These are phyloP conservation scores for Neodiprion pinetum DNA, from an alignment of 1,140 invertebrate genomes.

Conservation along the genomic window DNA sequence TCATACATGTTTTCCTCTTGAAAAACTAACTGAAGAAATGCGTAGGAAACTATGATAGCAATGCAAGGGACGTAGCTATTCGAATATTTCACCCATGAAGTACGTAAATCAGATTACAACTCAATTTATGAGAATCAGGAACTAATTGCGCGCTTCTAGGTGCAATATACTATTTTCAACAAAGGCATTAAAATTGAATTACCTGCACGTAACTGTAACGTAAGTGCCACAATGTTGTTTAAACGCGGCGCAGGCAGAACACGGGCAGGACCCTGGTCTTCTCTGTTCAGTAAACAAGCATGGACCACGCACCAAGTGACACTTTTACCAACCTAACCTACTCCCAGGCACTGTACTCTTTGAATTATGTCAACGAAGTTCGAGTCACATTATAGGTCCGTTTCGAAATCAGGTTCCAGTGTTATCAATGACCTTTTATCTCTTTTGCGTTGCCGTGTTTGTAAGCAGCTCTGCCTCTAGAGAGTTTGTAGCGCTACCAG, in stretches of 20 bases:
- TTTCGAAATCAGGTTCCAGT: not conserved
- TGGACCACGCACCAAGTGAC: not conserved
- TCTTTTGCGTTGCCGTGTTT: too few species aligned
- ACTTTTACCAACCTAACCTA: not conserved
- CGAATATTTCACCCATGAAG: too few species aligned
- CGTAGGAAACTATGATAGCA: too few species aligned
- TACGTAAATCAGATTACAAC: too few species aligned
- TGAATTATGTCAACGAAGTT: not conserved
- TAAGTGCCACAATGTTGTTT: too few species aligned
- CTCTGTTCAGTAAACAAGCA: not conserved
- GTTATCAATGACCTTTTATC: not conserved
- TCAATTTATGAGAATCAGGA: too few species aligned
- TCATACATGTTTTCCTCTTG: too few species aligned
- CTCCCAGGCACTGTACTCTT: not conserved
- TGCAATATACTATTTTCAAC: not conserved
- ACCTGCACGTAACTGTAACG: too few species aligned
- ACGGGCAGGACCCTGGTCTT: not conserved
- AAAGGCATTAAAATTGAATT: not conserved
- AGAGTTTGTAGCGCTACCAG: too few species aligned
- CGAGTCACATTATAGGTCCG: not conserved
- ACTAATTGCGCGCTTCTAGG: not conserved
- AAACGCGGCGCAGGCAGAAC: not conserved
- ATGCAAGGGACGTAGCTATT: too few species aligned
- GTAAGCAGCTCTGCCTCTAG: too few species aligned
- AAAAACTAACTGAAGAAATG: too few species aligned